Evolutionary conservation across 1,140 invertebrate genomes (phyloP).

Genomic region (Bradysia coprophila): DNA sequence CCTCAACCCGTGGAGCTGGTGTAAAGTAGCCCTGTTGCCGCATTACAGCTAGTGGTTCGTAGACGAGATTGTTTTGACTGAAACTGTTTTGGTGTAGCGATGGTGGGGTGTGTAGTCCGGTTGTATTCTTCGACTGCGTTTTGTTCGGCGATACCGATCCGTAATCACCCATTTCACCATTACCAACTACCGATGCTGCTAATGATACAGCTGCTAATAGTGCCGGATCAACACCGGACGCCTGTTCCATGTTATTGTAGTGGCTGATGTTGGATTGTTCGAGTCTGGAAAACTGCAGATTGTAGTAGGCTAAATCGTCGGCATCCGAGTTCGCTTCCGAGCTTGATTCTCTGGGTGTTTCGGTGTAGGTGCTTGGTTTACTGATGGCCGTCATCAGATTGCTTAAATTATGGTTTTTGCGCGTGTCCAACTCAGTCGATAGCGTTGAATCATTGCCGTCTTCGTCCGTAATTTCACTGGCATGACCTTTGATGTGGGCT

Average conservation of each 20-base stretch:
- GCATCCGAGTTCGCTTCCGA: constrained; percentile 4
- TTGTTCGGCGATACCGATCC: not conserved
- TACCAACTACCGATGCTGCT: constrained; percentile 9
- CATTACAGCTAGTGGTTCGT: constrained; percentile 7
- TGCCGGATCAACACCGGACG: constrained; percentile 23
- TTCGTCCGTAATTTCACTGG: constrained; percentile 35
- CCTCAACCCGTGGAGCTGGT: constrained; percentile 3
- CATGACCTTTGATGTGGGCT: constrained; percentile 75
- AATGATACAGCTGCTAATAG: constrained; percentile 27
- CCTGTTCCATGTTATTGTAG: constrained; percentile 1
- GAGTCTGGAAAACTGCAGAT: constrained; percentile 1
- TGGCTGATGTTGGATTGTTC: constrained; percentile 1
- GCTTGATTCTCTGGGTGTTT: constrained; percentile 2
- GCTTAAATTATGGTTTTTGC: constrained; percentile 3
- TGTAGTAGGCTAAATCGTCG: constrained; percentile 2
- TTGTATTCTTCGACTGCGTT: not conserved
- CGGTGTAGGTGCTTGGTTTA: constrained; percentile 11
- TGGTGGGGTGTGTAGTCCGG: not conserved
- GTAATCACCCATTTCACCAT: not conserved
- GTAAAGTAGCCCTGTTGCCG: constrained; percentile 16
- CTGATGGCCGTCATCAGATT: constrained; percentile 10
- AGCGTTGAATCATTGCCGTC: constrained; percentile 19
- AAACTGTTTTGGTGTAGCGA: not conserved
- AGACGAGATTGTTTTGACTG: not conserved
- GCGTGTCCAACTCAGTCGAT: constrained; percentile 6